Percentiles rank a stretch among this genome's conserved stretches.
Conservation (phyloP, 2,113 vertebrate genomes). For the Zosterops borbonicus region DNA sequence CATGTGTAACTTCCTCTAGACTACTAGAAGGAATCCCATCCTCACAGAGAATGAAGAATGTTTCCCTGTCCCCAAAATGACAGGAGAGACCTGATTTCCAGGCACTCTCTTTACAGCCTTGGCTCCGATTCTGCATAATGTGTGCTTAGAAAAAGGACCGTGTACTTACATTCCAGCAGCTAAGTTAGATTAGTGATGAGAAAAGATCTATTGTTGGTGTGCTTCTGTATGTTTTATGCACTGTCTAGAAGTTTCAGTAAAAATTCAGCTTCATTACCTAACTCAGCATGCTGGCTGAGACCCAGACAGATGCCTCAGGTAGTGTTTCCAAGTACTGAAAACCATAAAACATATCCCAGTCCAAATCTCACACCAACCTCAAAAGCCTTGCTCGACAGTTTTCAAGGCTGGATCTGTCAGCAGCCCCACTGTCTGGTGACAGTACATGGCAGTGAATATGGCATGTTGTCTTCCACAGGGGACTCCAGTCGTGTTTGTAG, state of each 20-base stretch:
- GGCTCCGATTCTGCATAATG: background rate
- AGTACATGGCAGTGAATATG: background rate
- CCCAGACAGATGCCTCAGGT: background rate
- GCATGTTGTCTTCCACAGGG: no score
- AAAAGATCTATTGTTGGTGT: background rate
- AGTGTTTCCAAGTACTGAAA: background rate
- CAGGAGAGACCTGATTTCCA: background rate
- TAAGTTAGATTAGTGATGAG: background rate
- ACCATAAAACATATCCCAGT: background rate
- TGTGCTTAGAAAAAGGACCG: background rate
- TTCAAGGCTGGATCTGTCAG: background rate
- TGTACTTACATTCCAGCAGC: background rate
- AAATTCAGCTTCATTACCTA: background rate
- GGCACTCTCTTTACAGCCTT: background rate
- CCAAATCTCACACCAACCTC: background rate
- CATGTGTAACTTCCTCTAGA: background rate
- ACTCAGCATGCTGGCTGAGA: background rate
- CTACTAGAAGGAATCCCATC: background rate
- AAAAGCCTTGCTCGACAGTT: background rate
- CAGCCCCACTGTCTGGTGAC: background rate
- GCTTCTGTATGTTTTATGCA: background rate
- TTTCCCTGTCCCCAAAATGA: background rate
- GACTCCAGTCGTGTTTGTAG: rapidly evolving
- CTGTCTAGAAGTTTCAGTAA: background rate
- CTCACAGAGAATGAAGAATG: background rate